Evolutionary conservation across 2,888 invertebrate genomes (phyloP).

Genomic region (Cephus pygmeus): DNA sequence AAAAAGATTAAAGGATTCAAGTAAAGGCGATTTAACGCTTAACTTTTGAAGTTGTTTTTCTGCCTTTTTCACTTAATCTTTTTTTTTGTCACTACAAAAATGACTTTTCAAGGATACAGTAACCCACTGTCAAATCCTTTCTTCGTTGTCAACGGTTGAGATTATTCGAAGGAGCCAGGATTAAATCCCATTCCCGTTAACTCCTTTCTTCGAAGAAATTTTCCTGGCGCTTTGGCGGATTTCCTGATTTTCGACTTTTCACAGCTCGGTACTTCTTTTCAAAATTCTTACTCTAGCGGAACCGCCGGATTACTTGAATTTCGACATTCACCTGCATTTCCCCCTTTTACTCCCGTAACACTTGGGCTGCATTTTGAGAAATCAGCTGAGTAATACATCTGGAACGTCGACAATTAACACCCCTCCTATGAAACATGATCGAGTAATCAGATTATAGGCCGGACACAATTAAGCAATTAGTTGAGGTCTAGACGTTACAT

Average conservation of each 20-base stretch:
- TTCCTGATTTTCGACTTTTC: background rate
- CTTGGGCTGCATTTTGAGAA: background rate
- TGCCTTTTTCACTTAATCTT: background rate
- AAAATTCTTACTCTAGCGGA: background rate
- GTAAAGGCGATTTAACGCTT: background rate
- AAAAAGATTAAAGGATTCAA: background rate
- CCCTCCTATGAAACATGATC: background rate
- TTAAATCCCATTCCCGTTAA: background rate
- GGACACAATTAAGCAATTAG: conserved; percentile 1
- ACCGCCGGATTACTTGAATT: background rate
- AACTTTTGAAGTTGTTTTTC: background rate
- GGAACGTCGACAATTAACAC: background rate
- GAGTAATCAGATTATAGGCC: background rate
- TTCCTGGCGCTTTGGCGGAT: background rate
- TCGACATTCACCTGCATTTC: background rate
- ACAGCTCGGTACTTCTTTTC: background rate
- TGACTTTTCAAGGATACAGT: background rate
- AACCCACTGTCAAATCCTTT: background rate
- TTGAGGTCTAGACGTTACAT: background rate
- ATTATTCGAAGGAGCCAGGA: background rate
- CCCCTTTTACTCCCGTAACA: background rate
- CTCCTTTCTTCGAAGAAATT: background rate
- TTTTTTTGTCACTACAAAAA: background rate
- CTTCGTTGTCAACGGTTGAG: background rate
- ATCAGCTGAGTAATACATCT: background rate